Conservation (phyloP, 92 coral and sea anemone species). For the Parazoanthus darwini region DNA sequence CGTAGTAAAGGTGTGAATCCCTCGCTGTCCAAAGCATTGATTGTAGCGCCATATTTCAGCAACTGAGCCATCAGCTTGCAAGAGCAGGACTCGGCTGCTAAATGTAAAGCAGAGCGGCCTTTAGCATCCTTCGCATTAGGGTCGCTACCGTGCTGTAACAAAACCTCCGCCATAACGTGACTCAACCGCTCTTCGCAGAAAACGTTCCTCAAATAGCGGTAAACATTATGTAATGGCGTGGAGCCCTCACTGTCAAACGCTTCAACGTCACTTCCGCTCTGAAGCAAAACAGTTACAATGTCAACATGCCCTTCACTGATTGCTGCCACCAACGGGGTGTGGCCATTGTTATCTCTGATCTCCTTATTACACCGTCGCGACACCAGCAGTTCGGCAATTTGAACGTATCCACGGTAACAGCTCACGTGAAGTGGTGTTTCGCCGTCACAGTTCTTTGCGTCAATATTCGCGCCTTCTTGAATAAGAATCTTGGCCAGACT, state of each 20-base stretch:
- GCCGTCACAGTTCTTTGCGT: constrained; percentile 73
- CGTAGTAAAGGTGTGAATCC: constrained; percentile 76
- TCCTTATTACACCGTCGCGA: constrained; percentile 65
- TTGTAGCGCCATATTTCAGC: constrained; percentile 48
- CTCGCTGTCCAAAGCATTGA: constrained; percentile 63
- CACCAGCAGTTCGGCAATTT: constrained; percentile 58
- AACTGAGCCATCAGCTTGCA: constrained; percentile 63
- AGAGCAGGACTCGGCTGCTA: constrained; percentile 70
- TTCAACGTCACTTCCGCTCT: constrained; percentile 65
- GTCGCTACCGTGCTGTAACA: constrained; percentile 61
- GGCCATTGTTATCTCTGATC: constrained; percentile 59
- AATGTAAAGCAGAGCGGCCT: constrained; percentile 73
- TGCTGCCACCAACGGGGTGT: constrained; percentile 65
- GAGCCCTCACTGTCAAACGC: constrained; percentile 67
- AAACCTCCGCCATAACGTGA: constrained; percentile 54
- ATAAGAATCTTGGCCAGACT: constrained; percentile 66
- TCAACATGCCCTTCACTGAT: constrained; percentile 68
- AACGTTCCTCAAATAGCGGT: constrained; percentile 59
- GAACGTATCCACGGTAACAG: constrained; percentile 72
- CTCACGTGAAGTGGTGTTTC: constrained; percentile 82
- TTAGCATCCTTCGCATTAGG: constrained; percentile 56
- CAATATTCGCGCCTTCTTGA: constrained; percentile 61
- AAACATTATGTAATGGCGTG: constrained; percentile 72
- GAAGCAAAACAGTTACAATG: constrained; percentile 59
- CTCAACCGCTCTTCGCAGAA: constrained; percentile 71